These are phyloP conservation scores for Acleris emargana DNA, from an alignment of 2,888 invertebrate genomes.

Conservation along the genomic window DNA sequence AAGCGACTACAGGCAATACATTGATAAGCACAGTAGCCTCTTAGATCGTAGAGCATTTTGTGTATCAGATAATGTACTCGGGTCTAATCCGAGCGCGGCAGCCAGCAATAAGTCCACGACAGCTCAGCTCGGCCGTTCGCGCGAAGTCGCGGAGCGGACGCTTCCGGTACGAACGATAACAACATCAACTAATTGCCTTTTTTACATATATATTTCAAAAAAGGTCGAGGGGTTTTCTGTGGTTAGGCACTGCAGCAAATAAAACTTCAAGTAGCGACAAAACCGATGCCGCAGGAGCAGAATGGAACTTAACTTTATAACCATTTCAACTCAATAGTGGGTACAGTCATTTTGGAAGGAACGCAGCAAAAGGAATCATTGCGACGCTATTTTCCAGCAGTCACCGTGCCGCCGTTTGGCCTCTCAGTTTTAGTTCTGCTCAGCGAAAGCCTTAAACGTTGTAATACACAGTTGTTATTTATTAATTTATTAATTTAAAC, in stretches of 20 bases:
- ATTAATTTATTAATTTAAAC: no score
- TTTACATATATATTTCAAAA: slow-evolving; percentile 7
- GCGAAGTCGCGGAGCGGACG: slow-evolving; percentile 15
- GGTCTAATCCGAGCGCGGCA: not conserved
- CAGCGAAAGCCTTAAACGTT: no score
- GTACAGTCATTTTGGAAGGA: no score
- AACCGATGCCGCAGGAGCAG: no score
- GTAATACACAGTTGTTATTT: no score
- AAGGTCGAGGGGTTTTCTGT: not conserved
- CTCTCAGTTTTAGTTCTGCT: no score
- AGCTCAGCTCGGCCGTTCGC: not conserved
- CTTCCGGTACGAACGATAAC: slow-evolving; percentile 35
- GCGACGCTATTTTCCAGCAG: no score
- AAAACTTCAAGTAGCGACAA: not conserved
- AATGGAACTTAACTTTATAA: no score
- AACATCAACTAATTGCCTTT: slow-evolving; percentile 24
- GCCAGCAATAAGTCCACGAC: not conserved
- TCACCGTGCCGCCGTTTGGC: no score
- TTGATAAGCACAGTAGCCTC: not conserved
- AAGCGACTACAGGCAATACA: not conserved
- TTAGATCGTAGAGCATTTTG: no score
- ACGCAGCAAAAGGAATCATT: no score
- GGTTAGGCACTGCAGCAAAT: not conserved
- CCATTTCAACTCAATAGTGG: no score
- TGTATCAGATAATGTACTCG: not conserved